Percentiles rank a stretch among this genome's conserved stretches.
phyloP scores from a whole-genome alignment of 2,113 vertebrate species.

The Columbina picui region DNA sequence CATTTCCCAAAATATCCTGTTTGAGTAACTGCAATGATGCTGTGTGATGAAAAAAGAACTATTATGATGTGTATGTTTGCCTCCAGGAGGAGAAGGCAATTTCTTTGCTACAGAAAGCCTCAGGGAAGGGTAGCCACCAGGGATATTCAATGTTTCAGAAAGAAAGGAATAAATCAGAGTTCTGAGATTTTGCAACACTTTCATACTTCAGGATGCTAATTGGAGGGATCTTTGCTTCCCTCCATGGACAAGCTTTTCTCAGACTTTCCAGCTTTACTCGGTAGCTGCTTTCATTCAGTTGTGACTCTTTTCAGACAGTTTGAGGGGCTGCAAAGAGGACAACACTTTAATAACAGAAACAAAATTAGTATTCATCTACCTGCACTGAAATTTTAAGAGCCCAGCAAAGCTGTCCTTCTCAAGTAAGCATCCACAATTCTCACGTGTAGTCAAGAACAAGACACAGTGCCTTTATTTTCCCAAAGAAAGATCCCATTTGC shows the following conservation, averaged over 20 bases:
- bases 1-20: background rate
- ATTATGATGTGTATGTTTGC: accelerated
- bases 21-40: background rate
- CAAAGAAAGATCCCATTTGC: background rate
- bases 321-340: background rate
- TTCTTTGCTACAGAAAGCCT: background rate
- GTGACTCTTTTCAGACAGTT: background rate
- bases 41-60: background rate
- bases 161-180: background rate
- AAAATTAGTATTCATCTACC: background rate
- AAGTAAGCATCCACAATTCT: background rate
- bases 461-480: background rate
- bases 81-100: background rate
- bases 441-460: background rate
- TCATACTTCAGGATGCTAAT: background rate
- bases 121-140: background rate
- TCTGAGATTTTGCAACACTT: background rate
- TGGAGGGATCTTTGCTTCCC: background rate
- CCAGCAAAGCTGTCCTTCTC: background rate
- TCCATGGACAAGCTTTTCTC: background rate
- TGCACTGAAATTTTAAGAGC: background rate
- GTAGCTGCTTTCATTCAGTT: background rate
- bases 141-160: background rate
- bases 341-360: background rate
- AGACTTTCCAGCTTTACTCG: background rate